phyloP scores from a whole-genome alignment of 2,888 invertebrate genomes.

The Aromia moschata region DNA sequence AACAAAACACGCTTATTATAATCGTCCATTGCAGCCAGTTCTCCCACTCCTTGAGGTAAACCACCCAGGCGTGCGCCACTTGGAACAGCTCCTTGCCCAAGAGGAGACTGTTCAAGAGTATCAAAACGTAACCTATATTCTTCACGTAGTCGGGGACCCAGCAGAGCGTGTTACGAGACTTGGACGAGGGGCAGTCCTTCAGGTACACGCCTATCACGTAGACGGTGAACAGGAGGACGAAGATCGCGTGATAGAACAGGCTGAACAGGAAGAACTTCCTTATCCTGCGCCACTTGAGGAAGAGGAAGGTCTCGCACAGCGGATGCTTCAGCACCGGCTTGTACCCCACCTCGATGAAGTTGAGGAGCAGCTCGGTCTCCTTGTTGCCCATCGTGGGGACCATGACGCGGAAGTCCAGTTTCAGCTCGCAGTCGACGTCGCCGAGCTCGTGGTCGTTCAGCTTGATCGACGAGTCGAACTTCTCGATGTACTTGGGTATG shows the following conservation, averaged over 20 bases:
- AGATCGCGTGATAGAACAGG: slow-evolving; percentile 79
- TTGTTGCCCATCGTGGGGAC: slow-evolving; percentile 74
- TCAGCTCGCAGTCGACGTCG: slow-evolving; percentile 86
- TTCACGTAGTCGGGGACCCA: slow-evolving; percentile 47
- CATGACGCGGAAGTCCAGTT: slow-evolving; percentile 71
- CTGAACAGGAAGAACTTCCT: slow-evolving; percentile 84
- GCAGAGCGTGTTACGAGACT: slow-evolving; percentile 42
- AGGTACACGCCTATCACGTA: slow-evolving; percentile 74
- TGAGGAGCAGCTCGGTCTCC: slow-evolving; percentile 76
- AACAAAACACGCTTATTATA: slow-evolving; percentile 75
- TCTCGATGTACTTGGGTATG: slow-evolving; percentile 69
- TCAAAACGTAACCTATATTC: slow-evolving; percentile 68
- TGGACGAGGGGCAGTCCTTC: slow-evolving; percentile 60
- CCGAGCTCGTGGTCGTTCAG: slow-evolving; percentile 84
- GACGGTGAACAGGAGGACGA: slow-evolving; percentile 77
- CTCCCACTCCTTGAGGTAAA: slow-evolving; percentile 84
- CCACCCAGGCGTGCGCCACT: slow-evolving; percentile 74
- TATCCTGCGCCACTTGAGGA: slow-evolving; percentile 84
- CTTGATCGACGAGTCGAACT: slow-evolving; percentile 79
- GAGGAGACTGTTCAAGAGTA: slow-evolving; percentile 72
- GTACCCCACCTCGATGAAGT: slow-evolving; percentile 83
- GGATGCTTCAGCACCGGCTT: slow-evolving; percentile 84
- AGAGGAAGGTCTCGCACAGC: slow-evolving; percentile 84
- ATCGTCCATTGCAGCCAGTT: slow-evolving; percentile 86
- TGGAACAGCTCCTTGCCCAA: slow-evolving; percentile 81